Base-by-base conservation (phyloP, 1,140 invertebrate genomes). In the Diorhabda sublineata region DNA sequence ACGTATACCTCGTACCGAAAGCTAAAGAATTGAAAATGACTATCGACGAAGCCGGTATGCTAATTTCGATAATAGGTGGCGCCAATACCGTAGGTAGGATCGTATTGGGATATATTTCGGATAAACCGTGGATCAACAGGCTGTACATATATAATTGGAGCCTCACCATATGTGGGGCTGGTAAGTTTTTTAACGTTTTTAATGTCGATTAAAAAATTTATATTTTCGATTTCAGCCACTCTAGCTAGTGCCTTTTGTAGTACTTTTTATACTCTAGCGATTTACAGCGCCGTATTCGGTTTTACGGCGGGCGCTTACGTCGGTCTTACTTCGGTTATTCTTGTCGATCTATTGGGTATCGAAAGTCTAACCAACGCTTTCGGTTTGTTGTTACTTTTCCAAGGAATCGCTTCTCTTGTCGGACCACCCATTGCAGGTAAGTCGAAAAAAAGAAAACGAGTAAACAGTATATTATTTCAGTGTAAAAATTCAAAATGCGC, bases 271-370 rank as follows among this genome's bases (percentile, higher is more conserved):
- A 83, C 87, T 3, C 85, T 97, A 66, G 85, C 88, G 6, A 64
- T 92, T n/a, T 97, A 95, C 81, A 88, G 90, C n/a, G 84, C 85
- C 3, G 83, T 90, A 1, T 98, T 92, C 80, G 96, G 96, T 43
- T 90, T 93, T 70, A 94, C 93, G 2, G 93, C 94, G 71, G 95
- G 95, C 65, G 95, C 94, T 42, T 97, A 97, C 79, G 95, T 97
- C 3, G 94, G 94, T 4, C 84, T 98, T 9, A 98, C 96, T 3
- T 96, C 93, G 5, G 94, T 95, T 3, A 92, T 95, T 64, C 82
- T 96, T 61, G 93, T 95, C 3, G 93, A 96, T 81, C 84, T 96
- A 45, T 81, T 96, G 63, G 93, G 95, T 5, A 81, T 97, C 61
- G 93, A 96, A 58, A 91, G 88, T 75, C 83, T 98, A 45, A 96